Base-by-base conservation (phyloP, 2,797 vertebrate species). In the Babyrousa celebensis region DNA sequence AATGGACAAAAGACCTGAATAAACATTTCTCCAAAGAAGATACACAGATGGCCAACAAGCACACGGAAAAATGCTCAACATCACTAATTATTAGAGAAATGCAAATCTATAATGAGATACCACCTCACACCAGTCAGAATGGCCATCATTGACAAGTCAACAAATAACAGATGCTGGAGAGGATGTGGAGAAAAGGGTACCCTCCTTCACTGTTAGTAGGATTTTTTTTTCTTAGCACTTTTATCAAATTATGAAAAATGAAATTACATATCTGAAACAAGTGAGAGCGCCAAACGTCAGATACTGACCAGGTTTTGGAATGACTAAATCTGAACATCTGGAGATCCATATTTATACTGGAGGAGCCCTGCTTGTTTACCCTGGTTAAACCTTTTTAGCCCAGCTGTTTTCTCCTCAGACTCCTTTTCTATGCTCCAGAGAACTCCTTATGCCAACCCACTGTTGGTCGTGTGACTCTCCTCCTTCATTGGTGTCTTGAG, bases 221-320 rank as follows among this genome's bases (percentile, higher is more conserved):
- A 6, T 48, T 27, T 82, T 93, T n/a, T 52, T 83, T 79, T 18
- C 52, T 27, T 68, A 21, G 27, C 67, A 8, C 15, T 89, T 90
- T 70, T 78, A 87, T 20, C 62, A 86, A 56, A 83, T 84, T 92
- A 60, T 48, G n/a, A 70, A 85, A 96, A 85, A 23, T 25, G 12
- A 54, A 94, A 25, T 78, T 54, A 27, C 7, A 11, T 1, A 0
- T 85, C 32, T 43, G 65, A 77, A 89, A 52, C 16, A 85, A 91
- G 25, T 10, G 56, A 80, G 60, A 87, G n/a, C 8, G 25, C 43
- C 29, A 70, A 8, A 17, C 36, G 52, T 29, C 27, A 16, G 7
- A 27, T 32, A 40, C 25, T n/a, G 25, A 29, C 54, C 14, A 21
- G 78, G 40, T 23, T 71, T 82, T 12, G 5, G 56, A 85, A 70